Evolutionary conservation across 1,140 invertebrate genomes (phyloP).

Genomic region (Heliconius nattereri): DNA sequence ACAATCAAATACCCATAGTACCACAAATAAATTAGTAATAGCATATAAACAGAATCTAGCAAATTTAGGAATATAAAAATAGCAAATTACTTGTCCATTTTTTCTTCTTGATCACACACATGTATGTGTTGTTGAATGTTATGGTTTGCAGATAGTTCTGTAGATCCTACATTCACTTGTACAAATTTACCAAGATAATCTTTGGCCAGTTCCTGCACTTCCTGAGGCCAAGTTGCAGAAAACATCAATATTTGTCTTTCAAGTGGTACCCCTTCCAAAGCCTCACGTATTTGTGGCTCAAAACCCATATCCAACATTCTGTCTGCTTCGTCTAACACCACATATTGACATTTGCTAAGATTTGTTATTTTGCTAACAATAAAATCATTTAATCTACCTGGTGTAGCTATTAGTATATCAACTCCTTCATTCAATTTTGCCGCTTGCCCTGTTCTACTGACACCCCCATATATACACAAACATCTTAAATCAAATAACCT

Average conservation of each 20-base stretch:
- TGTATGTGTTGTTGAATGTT: conserved; percentile 94
- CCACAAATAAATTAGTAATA: no score
- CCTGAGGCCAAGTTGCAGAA: conserved; percentile 92
- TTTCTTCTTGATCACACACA: conserved; percentile 88
- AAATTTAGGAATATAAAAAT: background rate
- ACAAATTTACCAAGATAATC: conserved; percentile 89
- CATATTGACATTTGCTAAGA: conserved; percentile 90
- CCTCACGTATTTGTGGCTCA: conserved; percentile 96
- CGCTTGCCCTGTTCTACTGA: conserved; percentile 89
- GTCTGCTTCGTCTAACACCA: conserved; percentile 85
- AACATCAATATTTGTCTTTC: conserved; percentile 82
- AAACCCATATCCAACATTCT: conserved; percentile 99
- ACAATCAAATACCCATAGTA: no score
- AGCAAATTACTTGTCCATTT: conserved; percentile 79
- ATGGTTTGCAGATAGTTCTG: conserved; percentile 92
- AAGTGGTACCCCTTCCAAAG: conserved; percentile 88
- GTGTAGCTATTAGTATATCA: conserved; percentile 95
- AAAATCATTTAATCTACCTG: conserved; percentile 97
- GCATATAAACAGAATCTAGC: no score
- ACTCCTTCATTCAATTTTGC: conserved; percentile 90
- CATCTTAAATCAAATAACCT: conserved; percentile 89
- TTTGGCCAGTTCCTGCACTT: conserved; percentile 87
- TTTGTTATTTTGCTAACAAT: conserved; percentile 93
- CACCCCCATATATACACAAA: conserved; percentile 97
- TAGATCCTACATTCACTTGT: conserved; percentile 90